Conservation (phyloP, 2,888 invertebrate species). For the Drepana falcataria region DNA sequence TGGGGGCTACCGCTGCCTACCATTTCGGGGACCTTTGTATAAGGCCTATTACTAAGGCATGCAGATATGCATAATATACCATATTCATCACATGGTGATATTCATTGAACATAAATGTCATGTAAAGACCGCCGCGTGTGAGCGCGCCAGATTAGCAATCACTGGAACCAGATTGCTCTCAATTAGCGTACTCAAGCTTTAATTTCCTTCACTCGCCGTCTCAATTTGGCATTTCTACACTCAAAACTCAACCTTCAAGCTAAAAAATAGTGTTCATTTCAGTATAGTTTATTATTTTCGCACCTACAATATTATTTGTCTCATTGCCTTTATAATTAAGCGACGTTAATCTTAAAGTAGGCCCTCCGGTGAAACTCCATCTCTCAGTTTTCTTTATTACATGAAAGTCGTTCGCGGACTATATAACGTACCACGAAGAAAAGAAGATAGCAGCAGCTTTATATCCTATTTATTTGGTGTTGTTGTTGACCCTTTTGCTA, state of each 20-base stretch:
- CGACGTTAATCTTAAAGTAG: neutral
- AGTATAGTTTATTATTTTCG: neutral
- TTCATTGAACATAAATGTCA: conserved; percentile 7
- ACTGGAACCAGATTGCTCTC: conserved; percentile 53
- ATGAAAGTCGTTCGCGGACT: conserved; percentile 30
- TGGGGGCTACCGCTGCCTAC: too few relatives aligned
- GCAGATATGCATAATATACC: too few relatives aligned
- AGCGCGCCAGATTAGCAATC: conserved; percentile 54
- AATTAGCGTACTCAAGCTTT: conserved; percentile 52
- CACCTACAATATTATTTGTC: neutral
- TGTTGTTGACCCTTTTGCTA: conserved; percentile 51
- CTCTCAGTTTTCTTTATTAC: conserved; percentile 27
- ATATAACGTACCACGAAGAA: conserved; percentile 28
- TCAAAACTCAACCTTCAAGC: neutral
- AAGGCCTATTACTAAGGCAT: too few relatives aligned
- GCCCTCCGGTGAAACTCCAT: conserved; percentile 20
- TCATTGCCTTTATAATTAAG: neutral
- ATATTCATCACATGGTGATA: too few relatives aligned
- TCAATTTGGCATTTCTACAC: neutral
- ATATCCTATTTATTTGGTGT: conserved; percentile 55
- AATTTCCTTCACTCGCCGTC: conserved; percentile 52
- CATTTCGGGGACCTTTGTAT: too few relatives aligned
- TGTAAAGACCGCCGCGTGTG: conserved; percentile 36
- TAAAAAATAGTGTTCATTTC: neutral
- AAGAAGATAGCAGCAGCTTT: conserved; percentile 25